These are phyloP conservation scores for Phocoena phocoena DNA, from an alignment of 2,113 vertebrate species.

Conservation along the genomic window DNA sequence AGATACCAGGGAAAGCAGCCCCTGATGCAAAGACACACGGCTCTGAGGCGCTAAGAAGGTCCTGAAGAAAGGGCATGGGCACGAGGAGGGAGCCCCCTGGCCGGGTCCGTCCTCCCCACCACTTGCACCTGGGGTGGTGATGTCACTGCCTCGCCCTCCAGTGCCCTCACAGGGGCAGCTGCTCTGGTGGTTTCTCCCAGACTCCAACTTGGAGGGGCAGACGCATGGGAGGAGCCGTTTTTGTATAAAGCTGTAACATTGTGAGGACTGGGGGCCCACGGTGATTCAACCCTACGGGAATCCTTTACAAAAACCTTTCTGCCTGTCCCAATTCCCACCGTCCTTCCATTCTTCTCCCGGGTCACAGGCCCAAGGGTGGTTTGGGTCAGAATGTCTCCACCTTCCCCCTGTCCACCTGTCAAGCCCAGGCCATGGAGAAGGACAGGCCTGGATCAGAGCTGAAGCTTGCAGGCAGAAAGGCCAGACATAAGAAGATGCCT, in stretches of 20 bases:
- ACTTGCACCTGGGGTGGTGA: neutral
- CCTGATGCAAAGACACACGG: neutral
- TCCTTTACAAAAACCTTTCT: conserved; percentile 93
- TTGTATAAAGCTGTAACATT: conserved; percentile 89
- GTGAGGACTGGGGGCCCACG: conserved; percentile 93
- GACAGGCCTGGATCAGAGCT: neutral
- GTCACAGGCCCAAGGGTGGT: neutral
- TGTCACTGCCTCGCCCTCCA: neutral
- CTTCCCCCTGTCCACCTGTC: neutral
- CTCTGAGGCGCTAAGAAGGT: neutral
- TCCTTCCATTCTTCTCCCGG: neutral
- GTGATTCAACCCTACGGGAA: conserved; percentile 87
- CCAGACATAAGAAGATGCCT: neutral
- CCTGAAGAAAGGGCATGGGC: neutral
- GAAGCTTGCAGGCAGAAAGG: neutral
- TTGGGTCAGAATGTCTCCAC: neutral
- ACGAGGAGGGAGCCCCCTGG: neutral
- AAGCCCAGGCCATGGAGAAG: neutral
- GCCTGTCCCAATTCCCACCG: neutral
- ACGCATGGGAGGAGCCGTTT: conserved; percentile 81
- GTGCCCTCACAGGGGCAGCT: neutral
- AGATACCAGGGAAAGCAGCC: neutral
- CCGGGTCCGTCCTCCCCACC: accelerated
- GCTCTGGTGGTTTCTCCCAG: neutral
- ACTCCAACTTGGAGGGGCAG: neutral